phyloP scores from a whole-genome alignment of 1,140 invertebrate species.

The Uloborus diversus region DNA sequence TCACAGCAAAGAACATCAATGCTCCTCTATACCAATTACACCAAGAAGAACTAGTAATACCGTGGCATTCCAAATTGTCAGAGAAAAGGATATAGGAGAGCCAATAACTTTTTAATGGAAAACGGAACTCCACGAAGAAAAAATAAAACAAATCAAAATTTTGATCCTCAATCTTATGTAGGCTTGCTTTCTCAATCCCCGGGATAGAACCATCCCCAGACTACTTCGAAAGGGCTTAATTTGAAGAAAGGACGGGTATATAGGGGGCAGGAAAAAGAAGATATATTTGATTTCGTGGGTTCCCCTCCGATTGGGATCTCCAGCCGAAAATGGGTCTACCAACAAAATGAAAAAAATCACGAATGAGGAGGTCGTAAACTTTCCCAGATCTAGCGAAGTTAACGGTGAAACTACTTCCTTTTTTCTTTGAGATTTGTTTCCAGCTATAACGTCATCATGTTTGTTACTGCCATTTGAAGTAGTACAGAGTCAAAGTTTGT shows the following conservation, averaged over 20 bases:
- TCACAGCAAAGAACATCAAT: not conserved
- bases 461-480: slow-evolving; percentile 39
- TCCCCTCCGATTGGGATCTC: slow-evolving; percentile 45
- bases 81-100: slow-evolving; percentile 26
- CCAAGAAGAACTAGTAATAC: not conserved
- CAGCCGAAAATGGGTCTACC: slow-evolving; percentile 33
- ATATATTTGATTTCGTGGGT: slow-evolving; percentile 43
- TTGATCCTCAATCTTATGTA: slow-evolving; percentile 42
- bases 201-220: slow-evolving; percentile 21
- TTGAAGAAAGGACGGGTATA: slow-evolving; percentile 22
- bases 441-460: slow-evolving; percentile 15
- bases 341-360: slow-evolving; percentile 15
- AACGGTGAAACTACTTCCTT: slow-evolving; percentile 24
- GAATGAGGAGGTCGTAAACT: slow-evolving; percentile 40
- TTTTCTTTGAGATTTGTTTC: not conserved
- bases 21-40: not conserved
- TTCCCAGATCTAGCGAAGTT: slow-evolving; percentile 32
- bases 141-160: slow-evolving; percentile 52
- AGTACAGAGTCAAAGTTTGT: slow-evolving; percentile 39
- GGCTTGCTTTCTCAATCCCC: not conserved
- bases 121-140: not conserved
- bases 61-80: slow-evolving; percentile 37
- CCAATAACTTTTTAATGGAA: slow-evolving; percentile 48
- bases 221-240: slow-evolving; percentile 42
- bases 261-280: slow-evolving; percentile 9